Base-by-base conservation (phyloP, 2,797 vertebrate genomes). In the Limosa lapponica region DNA sequence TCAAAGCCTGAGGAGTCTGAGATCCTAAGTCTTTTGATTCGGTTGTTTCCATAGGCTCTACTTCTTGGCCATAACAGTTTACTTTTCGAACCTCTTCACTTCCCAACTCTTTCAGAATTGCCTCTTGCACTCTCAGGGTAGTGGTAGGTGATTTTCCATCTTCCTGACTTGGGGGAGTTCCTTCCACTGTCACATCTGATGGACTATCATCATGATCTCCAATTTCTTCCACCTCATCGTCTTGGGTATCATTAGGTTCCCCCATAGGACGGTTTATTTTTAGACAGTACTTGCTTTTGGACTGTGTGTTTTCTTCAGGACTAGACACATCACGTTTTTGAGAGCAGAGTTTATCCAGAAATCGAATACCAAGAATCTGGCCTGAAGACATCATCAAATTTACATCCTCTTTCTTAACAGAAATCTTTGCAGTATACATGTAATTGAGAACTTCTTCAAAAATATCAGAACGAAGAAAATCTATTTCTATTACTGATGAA, bases 321-420 rank as follows among this genome's bases (percentile, higher is more conserved):
- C 98, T 98, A 25, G 99, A 99, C 24, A 99, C 98, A 72, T 99
- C 99, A 1, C 99, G 99, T 67, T 99, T 99, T 92, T 99, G 99
- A 89, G 99, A 98, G 97, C 99, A 99, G 77, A 99, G 98, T 97
- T 99, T 99, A 94, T 99, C 99, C 95, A 99, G 97, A 98, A 99
- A 99, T 67, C 99, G 98, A 97, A 99, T 99, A 7, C 99, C 99
- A 2, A 99, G 98, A 75, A 99, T 99, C 96, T 99, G 99, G 14
- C 99, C 99, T 0, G 99, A 99, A 3, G 99, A 99, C 99, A 99
- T 99, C 99, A 99, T 99, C 97, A 99, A 97, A 91, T 99, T 99
- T 85, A 99, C 99, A 97, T 99, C 99, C 97, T 99, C 99, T 95
- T 99, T 99, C 94, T 99, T 98, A 72, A 99, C 99, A 1, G 99